A percentile compares a stretch with the other conserved stretches of the same genome.
Conservation (phyloP, 2,888 invertebrate species). For the Alloplasta piceator region DNA sequence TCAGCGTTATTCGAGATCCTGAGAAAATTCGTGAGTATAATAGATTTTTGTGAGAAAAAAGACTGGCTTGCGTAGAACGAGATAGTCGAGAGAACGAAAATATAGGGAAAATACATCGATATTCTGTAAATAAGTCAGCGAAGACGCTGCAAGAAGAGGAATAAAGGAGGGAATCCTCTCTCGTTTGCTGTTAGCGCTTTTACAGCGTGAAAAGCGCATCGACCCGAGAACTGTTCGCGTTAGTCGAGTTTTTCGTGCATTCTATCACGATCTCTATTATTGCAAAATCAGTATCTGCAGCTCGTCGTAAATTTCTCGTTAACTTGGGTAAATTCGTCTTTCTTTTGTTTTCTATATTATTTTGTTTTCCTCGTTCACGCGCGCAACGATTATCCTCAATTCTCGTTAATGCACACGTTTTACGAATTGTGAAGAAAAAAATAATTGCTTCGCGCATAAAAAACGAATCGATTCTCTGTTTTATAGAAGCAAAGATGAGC, state of each 20-base stretch:
- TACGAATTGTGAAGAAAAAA: conserved; percentile 5
- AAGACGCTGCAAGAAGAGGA: conserved; percentile 29
- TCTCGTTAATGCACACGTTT: neutral
- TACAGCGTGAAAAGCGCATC: conserved; percentile 55
- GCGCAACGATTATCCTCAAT: too few relatives aligned
- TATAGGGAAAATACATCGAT: too few relatives aligned
- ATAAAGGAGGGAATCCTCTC: conserved; percentile 29
- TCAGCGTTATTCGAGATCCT: neutral
- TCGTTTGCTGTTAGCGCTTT: conserved; percentile 24
- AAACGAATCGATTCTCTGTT: conserved; percentile 35
- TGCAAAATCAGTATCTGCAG: conserved; percentile 35
- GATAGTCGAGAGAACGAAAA: too few relatives aligned
- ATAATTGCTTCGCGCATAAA: conserved; percentile 25
- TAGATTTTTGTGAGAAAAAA: neutral
- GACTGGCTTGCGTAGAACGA: too few relatives aligned
- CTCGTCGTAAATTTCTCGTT: conserved; percentile 21
- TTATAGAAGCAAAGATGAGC: conserved; percentile 70
- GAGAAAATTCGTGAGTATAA: neutral
- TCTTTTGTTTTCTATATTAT: conserved; percentile 14
- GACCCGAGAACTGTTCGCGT: conserved; percentile 50
- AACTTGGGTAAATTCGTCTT: neutral
- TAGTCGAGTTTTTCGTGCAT: conserved; percentile 9
- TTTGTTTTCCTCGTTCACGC: conserved; percentile 18
- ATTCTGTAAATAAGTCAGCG: too few relatives aligned
- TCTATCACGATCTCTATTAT: conserved; percentile 21